Conservation (phyloP, 2,113 vertebrate species). For the Glareola pratincola region DNA sequence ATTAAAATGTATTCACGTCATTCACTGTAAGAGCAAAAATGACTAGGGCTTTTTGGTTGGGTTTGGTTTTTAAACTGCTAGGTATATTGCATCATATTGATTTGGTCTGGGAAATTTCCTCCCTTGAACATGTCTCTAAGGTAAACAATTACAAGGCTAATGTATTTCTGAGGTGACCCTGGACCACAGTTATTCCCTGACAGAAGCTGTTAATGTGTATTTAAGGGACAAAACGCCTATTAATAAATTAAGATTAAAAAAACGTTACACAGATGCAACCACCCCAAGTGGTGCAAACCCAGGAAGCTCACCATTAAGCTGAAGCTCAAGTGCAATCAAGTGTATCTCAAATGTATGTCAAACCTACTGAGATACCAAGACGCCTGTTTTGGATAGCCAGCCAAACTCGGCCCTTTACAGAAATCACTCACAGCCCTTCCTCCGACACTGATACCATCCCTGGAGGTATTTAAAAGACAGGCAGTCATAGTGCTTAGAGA, state of each 20-base stretch:
- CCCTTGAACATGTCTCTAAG: not conserved
- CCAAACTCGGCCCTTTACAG: not conserved
- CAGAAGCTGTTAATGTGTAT: not conserved
- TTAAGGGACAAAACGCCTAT: not conserved
- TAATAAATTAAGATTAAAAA: not conserved
- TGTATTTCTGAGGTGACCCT: slow-evolving; percentile 24
- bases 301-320: not conserved
- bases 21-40: not conserved
- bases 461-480: too few relatives aligned
- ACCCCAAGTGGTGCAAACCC: not conserved
- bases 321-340: not conserved
- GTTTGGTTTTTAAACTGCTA: not conserved
- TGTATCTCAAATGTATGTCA: not conserved
- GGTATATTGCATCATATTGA: not conserved
- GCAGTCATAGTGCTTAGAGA: too few relatives aligned
- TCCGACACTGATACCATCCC: not conserved
- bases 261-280: not conserved
- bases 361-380: not conserved
- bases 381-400: not conserved
- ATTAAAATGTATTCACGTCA: not conserved
- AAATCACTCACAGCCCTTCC: not conserved
- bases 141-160: not conserved
- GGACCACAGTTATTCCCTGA: not conserved
- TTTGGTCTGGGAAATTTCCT: slow-evolving; percentile 30
- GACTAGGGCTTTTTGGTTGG: fast-evolving